Evolutionary conservation across 2,113 vertebrate genomes (phyloP).

Genomic region (Amblyornis subalaris): DNA sequence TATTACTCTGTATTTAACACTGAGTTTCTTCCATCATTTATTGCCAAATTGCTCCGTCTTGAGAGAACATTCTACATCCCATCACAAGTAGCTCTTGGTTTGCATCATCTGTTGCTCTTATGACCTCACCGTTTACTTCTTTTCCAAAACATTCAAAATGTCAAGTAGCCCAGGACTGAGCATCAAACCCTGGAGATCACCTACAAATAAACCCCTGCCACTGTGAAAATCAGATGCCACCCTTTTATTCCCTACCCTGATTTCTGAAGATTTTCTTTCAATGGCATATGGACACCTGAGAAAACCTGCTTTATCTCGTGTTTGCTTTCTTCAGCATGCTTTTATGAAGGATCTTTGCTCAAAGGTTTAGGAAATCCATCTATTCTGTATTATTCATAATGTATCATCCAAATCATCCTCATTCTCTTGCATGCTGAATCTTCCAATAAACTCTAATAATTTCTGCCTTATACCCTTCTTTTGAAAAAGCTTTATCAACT

Average conservation of each 20-base stretch:
- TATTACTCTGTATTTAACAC: background rate
- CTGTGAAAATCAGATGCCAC: background rate
- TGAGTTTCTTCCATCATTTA: background rate
- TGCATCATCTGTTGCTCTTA: background rate
- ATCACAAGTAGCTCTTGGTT: background rate
- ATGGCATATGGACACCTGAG: background rate
- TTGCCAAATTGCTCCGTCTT: background rate
- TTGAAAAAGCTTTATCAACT: background rate
- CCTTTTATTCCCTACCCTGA: background rate
- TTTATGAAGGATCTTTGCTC: background rate
- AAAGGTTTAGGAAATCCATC: background rate
- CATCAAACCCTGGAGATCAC: background rate
- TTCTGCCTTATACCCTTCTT: background rate
- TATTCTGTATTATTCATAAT: background rate
- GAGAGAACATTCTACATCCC: background rate
- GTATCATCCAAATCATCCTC: background rate
- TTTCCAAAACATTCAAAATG: background rate
- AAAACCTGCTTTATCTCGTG: background rate
- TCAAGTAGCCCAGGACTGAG: background rate
- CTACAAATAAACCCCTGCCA: background rate
- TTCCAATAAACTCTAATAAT: background rate
- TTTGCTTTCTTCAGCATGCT: background rate
- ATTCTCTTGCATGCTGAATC: background rate
- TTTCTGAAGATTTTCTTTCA: background rate
- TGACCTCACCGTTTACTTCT: background rate